A percentile compares a stretch with the other conserved stretches of the same genome.
Evolutionary conservation across 2,888 invertebrate species (phyloP).

Genomic region (Drosophila algonquin): DNA sequence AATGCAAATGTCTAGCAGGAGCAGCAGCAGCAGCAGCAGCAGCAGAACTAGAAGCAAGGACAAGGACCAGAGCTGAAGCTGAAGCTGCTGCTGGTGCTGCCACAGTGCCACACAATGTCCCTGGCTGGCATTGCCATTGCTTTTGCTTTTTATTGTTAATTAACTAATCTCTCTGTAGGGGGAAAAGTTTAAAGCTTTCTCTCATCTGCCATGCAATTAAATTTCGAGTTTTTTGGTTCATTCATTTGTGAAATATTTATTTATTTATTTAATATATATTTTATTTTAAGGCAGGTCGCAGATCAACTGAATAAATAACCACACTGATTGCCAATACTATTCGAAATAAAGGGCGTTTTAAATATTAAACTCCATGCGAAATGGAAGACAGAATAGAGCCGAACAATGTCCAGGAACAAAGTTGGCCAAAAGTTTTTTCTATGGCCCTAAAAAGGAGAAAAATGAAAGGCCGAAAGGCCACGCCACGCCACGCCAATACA

Average conservation of each 20-base stretch:
- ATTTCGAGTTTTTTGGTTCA: neutral
- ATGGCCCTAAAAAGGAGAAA: slow-evolving; percentile 8
- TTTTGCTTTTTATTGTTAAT: slow-evolving; percentile 73
- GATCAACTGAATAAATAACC: neutral
- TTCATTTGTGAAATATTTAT: neutral
- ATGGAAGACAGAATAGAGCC: neutral
- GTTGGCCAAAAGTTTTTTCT: neutral
- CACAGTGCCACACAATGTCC: slow-evolving; percentile 24
- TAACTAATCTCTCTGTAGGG: slow-evolving; percentile 67
- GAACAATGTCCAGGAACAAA: neutral
- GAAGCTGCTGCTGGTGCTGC: slow-evolving; percentile 5
- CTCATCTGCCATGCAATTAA: slow-evolving; percentile 56
- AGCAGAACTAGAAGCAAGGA: neutral
- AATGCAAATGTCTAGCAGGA: slow-evolving; percentile 67
- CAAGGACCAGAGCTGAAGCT: slow-evolving; percentile 1
- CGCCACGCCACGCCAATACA: neutral
- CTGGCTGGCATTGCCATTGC: slow-evolving; percentile 18
- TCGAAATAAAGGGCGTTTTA: neutral
- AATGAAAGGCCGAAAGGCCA: slow-evolving; percentile 7
- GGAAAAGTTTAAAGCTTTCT: slow-evolving; percentile 41
- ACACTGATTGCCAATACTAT: neutral
- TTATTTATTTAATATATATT: neutral
- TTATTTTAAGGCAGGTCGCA: neutral
- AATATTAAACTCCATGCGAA: neutral
- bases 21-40: slow-evolving; percentile 11